These are phyloP conservation scores for Apamea anceps DNA, from an alignment of 2,888 invertebrate species.

Conservation along the genomic window DNA sequence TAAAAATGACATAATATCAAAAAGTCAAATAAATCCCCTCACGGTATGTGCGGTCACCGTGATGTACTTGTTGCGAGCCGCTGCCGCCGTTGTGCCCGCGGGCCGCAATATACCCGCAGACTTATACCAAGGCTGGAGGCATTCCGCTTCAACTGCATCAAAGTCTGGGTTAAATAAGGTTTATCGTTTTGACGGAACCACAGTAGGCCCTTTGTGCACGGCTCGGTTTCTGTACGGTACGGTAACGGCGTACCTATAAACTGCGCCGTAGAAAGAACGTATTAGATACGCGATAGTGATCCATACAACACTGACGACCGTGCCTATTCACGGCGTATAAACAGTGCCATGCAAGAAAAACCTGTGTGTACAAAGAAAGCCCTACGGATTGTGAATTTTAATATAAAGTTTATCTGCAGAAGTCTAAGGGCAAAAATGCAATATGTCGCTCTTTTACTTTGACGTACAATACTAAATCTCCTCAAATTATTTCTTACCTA, in stretches of 20 bases:
- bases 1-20: not conserved
- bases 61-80: not conserved
- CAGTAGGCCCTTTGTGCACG: not conserved
- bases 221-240: not conserved
- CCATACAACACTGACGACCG: no score
- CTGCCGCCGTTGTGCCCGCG: not conserved
- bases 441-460: not conserved
- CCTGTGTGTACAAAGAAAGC: no score
- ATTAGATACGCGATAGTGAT: no score
- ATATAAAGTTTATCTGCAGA: not conserved
- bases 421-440: not conserved
- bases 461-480: not conserved
- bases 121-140: not conserved
- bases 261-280: no score
- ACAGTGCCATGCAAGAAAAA: no score
- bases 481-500: not conserved
- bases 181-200: not conserved
- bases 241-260: not conserved
- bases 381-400: no score
- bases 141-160: slow-evolving; percentile 21
- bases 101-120: slow-evolving; percentile 16
- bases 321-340: no score
- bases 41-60: slow-evolving; percentile 3
- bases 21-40: not conserved
- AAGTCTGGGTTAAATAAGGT: not conserved